phyloP scores from a whole-genome alignment of 2,797 vertebrate species.

The Synanceia verrucosa region DNA sequence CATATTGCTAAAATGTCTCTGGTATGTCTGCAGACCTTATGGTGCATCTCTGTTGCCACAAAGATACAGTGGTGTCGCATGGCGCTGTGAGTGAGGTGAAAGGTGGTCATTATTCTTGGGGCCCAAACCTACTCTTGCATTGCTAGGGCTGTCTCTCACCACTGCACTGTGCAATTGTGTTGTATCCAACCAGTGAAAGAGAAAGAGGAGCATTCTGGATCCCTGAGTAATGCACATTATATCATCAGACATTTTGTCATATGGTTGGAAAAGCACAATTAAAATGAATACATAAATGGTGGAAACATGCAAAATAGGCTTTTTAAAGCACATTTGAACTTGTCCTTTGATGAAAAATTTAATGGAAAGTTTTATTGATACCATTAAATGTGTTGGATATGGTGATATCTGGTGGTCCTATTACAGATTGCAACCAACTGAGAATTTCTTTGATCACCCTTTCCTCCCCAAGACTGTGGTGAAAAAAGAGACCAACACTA shows the following conservation, averaged over 20 bases:
- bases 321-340: too few relatives aligned
- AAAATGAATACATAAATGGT: background rate
- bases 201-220: background rate
- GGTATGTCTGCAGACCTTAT: background rate
- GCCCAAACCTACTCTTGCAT: conserved; percentile 10
- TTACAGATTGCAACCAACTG: too few relatives aligned
- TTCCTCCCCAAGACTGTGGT: too few relatives aligned
- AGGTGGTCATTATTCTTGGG: conserved; percentile 45
- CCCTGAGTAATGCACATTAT: background rate
- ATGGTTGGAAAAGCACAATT: background rate
- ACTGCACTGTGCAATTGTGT: background rate
- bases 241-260: background rate
- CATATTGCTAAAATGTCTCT: background rate
- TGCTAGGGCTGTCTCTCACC: conserved; percentile 8
- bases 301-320: background rate
- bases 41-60: conserved; percentile 9
- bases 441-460: too few relatives aligned
- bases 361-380: too few relatives aligned
- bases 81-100: conserved; percentile 29
- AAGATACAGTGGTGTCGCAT: conserved; percentile 11
- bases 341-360: too few relatives aligned
- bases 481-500: too few relatives aligned
- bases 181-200: background rate
- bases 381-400: too few relatives aligned
- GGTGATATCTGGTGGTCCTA: too few relatives aligned